Evolutionary conservation across 2,113 vertebrate species (phyloP), one percentile per base, ranked within the genome.

Genomic region (Zosterops lateralis): DNA sequence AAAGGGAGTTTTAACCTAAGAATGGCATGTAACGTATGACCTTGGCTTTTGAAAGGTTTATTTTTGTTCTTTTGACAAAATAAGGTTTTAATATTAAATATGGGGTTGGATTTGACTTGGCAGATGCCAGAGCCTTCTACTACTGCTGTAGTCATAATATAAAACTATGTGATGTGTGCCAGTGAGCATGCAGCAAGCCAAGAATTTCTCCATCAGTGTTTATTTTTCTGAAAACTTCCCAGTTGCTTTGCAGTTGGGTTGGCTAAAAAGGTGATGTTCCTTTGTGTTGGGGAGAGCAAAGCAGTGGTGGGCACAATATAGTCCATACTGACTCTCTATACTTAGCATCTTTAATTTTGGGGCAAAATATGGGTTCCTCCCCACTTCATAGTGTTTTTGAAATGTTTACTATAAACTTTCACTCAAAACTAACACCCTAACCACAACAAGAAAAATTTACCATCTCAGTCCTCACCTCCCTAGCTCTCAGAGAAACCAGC

Each of bases 61-160:
- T 89, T 96, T 97, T 93, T 94, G 45, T 90, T 96, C 93, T 28
- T 95, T 68, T 0, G 7, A 80, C 90, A 96, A 94, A 96, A 71
- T 58, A 92, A 85, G 45, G 72, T 86, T 96, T 95, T 93, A 86
- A 71, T 96, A 96, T 95, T 89, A 95, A 96, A 70, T 84, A 34
- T 25, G 44, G 62, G 44, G 31, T 62, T 93, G 73, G 62, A 86
- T 96, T 94, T 96, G 77, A 87, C 84, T 95, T 97, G 96, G 96
- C 88, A 89, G 80, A 90, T 92, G 88, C 14, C 77, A 77, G 62
- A 95, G 57, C 62, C 76, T 95, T 82, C 94, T 61, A 79, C 93
- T 93, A 82, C 74, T 64, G 62, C 90, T 93, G 62, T 78, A 95
- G 93, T 88, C 85, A 93, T 87, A 96, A 93, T 95, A 94, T 47